Conservation (phyloP, 2,797 vertebrate genomes). For the Garrulus glandarius region DNA sequence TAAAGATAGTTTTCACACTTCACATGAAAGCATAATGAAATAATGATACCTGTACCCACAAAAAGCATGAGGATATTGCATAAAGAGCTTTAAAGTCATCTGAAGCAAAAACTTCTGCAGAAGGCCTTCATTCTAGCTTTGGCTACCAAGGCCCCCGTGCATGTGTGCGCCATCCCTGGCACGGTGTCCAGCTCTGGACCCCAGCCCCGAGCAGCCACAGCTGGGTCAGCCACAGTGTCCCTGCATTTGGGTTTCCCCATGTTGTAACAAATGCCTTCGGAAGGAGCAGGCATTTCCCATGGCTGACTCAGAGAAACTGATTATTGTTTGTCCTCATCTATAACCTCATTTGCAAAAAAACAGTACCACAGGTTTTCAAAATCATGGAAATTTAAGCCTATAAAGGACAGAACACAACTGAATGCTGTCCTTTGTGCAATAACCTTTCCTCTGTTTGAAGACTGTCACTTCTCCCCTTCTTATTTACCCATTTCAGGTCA, state of each 20-base stretch:
- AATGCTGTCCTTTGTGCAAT: not conserved
- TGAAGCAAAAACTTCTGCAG: slow-evolving; percentile 42
- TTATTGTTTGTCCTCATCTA: not conserved
- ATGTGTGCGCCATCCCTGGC: not conserved
- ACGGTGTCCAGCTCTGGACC: not conserved
- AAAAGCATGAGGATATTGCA: slow-evolving; percentile 77
- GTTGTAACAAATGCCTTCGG: not conserved
- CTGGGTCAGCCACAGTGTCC: not conserved
- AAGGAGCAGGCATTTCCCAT: not conserved
- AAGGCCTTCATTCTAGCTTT: not conserved
- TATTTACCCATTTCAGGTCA: not conserved
- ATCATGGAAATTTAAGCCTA: not conserved
- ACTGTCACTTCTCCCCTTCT: not conserved
- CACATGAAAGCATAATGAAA: slow-evolving; percentile 84
- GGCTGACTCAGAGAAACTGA: not conserved
- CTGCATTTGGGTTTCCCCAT: not conserved
- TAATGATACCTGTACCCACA: slow-evolving; percentile 79
- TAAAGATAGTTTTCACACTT: slow-evolving; percentile 85
- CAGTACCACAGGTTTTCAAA: not conserved
- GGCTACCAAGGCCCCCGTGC: not conserved
- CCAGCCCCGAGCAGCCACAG: rapidly evolving
- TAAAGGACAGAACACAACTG: not conserved
- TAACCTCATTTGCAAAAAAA: not conserved
- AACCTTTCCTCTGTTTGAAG: not conserved
- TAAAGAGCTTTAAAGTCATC: slow-evolving; percentile 67